These are phyloP conservation scores for Cheilosia pagana DNA, from an alignment of 2,888 invertebrate genomes.

Conservation along the genomic window DNA sequence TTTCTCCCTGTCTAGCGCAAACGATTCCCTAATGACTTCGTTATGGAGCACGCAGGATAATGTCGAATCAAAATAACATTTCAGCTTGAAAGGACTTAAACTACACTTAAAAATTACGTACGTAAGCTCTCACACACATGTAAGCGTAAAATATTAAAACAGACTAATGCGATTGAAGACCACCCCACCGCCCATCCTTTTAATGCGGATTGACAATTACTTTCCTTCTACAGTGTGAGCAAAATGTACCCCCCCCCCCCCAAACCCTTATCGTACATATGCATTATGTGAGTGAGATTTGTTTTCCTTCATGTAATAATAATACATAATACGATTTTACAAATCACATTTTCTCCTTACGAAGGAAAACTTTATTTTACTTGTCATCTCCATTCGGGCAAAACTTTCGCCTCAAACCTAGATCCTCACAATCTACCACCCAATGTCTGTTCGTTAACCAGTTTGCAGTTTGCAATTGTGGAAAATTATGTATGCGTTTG, in stretches of 20 bases:
- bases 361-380: slow-evolving; percentile 54
- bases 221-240: background rate
- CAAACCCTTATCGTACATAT: slow-evolving; percentile 5
- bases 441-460: slow-evolving; percentile 21
- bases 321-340: slow-evolving; percentile 48
- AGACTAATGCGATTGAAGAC: background rate
- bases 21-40: too few species aligned
- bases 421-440: background rate
- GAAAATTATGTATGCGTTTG: slow-evolving; percentile 21
- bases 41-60: too few species aligned
- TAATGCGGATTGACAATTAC: background rate
- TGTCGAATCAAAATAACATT: background rate
- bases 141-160: background rate
- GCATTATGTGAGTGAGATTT: slow-evolving; percentile 6
- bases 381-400: slow-evolving; percentile 48
- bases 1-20: too few species aligned
- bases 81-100: background rate
- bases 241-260: background rate
- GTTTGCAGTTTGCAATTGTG: slow-evolving; percentile 35
- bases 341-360: slow-evolving; percentile 62
- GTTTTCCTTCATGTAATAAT: slow-evolving; percentile 12
- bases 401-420: slow-evolving; percentile 6
- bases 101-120: background rate
- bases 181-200: background rate
- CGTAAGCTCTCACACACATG: background rate